Conservation (phyloP, 2,888 invertebrate genomes). For the Callyntrura sp. region DNA sequence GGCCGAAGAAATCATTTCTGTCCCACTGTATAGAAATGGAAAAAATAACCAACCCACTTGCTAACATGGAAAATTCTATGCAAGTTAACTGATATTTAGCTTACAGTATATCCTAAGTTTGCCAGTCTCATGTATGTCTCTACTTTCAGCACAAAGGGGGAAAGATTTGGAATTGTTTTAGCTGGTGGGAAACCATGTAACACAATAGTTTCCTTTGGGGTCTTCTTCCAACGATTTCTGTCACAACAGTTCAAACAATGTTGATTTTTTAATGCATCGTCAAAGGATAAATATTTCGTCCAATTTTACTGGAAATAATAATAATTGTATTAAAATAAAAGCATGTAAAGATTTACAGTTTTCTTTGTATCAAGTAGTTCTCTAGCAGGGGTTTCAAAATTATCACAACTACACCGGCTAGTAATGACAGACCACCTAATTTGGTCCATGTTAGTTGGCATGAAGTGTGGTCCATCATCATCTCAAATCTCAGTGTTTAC, state of each 20-base stretch:
- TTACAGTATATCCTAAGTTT: conserved; percentile 47
- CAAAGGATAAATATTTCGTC: background rate
- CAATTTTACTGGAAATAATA: background rate
- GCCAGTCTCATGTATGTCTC: conserved; percentile 64
- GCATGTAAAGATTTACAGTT: conserved; percentile 53
- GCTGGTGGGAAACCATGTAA: conserved; percentile 59
- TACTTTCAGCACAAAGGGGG: conserved; percentile 54
- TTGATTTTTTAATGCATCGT: too few relatives aligned
- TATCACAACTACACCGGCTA: background rate
- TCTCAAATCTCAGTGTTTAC: too few relatives aligned
- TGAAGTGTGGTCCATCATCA: too few relatives aligned
- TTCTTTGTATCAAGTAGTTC: conserved; percentile 17
- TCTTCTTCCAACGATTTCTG: conserved; percentile 52
- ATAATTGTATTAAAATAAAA: conserved; percentile 1
- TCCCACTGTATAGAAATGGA: conserved; percentile 46
- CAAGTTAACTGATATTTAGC: background rate
- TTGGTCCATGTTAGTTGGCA: too few relatives aligned
- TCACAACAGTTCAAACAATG: background rate
- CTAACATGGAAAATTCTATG: too few relatives aligned
- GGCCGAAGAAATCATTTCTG: conserved; percentile 61
- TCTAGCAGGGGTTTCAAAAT: conserved; percentile 28
- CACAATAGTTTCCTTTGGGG: conserved; percentile 46
- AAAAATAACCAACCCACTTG: background rate
- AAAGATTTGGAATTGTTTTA: conserved; percentile 45
- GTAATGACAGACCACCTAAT: too few relatives aligned